Conservation (phyloP, 2,888 invertebrate genomes). For the Orchestes rusci region DNA sequence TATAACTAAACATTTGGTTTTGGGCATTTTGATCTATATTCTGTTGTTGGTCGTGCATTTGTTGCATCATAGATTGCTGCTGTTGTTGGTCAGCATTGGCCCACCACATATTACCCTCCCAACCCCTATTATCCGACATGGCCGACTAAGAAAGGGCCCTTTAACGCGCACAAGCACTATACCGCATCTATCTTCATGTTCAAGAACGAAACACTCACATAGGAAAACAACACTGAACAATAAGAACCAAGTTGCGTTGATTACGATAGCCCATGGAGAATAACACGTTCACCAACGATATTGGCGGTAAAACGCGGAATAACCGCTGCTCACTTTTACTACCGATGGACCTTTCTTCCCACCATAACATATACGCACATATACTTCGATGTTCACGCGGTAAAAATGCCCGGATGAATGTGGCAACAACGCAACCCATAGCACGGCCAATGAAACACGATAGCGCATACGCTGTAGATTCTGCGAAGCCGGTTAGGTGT, state of each 20-base stretch:
- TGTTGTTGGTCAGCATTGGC: slow-evolving; percentile 45
- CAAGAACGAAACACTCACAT: slow-evolving; percentile 5
- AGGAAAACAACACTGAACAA: slow-evolving; percentile 11
- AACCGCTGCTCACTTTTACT: slow-evolving; percentile 19
- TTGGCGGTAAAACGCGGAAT: slow-evolving; percentile 15
- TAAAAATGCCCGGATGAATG: slow-evolving; percentile 38
- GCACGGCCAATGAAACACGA: slow-evolving; percentile 11
- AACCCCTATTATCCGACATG: slow-evolving; percentile 60
- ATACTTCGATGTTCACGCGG: slow-evolving; percentile 27
- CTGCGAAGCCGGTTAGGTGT: slow-evolving; percentile 21
- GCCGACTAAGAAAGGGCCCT: slow-evolving; percentile 18
- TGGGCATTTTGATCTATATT: slow-evolving; percentile 49
- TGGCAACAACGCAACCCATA: slow-evolving; percentile 44
- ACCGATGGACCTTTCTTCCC: slow-evolving; percentile 22
- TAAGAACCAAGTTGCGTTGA: slow-evolving; percentile 15
- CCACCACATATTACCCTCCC: slow-evolving; percentile 62
- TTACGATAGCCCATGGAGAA: too few relatives aligned
- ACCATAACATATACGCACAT: slow-evolving; percentile 22
- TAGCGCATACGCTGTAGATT: slow-evolving; percentile 17
- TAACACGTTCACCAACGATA: slow-evolving; percentile 6
- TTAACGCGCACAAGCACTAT: slow-evolving; percentile 19
- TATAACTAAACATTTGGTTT: slow-evolving; percentile 76
- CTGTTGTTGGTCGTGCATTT: slow-evolving; percentile 37
- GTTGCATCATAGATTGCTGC: slow-evolving; percentile 36
- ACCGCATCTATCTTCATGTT: slow-evolving; percentile 2